These are phyloP conservation scores for Morpho helenor DNA, from an alignment of 2,888 invertebrate genomes.

Conservation along the genomic window DNA sequence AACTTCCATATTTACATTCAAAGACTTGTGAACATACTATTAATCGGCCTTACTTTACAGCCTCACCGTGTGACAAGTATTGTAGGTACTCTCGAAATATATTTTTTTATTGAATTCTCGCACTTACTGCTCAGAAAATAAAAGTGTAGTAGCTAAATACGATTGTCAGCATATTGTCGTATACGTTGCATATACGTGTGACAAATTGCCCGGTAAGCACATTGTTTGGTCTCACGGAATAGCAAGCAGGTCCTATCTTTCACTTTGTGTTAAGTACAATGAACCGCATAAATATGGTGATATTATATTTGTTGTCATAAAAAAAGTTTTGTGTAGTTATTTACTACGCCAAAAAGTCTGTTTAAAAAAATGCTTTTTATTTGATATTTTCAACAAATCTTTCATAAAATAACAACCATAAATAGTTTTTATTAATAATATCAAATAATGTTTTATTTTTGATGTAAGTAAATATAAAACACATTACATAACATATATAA, in stretches of 20 bases:
- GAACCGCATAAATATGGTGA: constrained; percentile 1
- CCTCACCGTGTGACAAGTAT: constrained; percentile 22
- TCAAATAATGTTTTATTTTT: too few species aligned
- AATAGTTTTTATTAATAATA: too few species aligned
- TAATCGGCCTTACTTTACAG: constrained; percentile 31
- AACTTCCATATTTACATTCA: constrained; percentile 29
- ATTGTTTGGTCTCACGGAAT: constrained; percentile 39
- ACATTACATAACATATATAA: too few species aligned
- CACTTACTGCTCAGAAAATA: constrained; percentile 5
- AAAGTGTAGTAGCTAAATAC: constrained; percentile 1
- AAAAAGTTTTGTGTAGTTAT: too few species aligned
- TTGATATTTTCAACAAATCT: too few species aligned
- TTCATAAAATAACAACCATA: too few species aligned
- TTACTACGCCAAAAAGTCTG: too few species aligned
- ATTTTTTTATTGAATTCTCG: constrained; percentile 7
- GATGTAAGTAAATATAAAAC: too few species aligned
- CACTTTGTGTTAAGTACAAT: constrained; percentile 26
- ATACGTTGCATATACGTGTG: constrained; percentile 38
- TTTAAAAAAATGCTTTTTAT: too few species aligned
- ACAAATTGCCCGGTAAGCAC: constrained; percentile 41
- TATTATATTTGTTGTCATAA: background rate
- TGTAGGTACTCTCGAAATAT: constrained; percentile 8
- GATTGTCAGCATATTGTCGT: constrained; percentile 18
- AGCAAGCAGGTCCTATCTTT: constrained; percentile 30
- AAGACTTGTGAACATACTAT: constrained; percentile 29